Conservation (phyloP, 2,797 vertebrate genomes). For the Halcyon badia region DNA sequence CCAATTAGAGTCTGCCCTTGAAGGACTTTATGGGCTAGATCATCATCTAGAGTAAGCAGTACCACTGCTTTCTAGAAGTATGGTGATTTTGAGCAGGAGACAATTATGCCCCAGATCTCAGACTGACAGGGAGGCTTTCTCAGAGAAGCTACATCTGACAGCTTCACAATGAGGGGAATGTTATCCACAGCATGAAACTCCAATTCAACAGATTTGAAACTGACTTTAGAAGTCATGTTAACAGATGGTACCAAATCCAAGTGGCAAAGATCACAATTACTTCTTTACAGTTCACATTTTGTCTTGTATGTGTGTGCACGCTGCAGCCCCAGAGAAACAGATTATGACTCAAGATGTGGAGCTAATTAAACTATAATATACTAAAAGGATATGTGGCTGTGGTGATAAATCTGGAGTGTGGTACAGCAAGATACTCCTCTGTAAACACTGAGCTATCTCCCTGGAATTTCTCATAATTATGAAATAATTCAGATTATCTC, state of each 20-base stretch:
- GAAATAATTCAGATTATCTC: background rate
- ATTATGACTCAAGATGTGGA: slow-evolving; percentile 17
- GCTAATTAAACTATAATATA: slow-evolving; percentile 41
- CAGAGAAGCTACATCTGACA: background rate
- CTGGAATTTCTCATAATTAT: slow-evolving; percentile 14
- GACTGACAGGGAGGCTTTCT: background rate
- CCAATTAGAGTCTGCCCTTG: background rate
- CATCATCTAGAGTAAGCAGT: background rate
- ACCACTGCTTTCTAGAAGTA: background rate
- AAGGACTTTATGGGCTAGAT: background rate
- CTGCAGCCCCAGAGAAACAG: slow-evolving; percentile 14
- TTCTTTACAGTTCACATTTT: background rate
- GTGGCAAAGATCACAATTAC: slow-evolving; percentile 30
- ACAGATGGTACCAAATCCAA: slow-evolving; percentile 30
- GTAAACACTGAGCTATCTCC: slow-evolving; percentile 7
- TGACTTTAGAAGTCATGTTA: background rate
- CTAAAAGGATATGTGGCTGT: slow-evolving; percentile 12
- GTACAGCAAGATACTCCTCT: background rate
- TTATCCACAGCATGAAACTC: background rate
- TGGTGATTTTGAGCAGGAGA: background rate
- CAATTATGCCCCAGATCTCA: background rate
- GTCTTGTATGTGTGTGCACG: background rate
- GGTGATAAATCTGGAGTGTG: background rate
- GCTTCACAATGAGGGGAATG: background rate
- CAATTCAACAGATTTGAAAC: slow-evolving; percentile 5